These are phyloP conservation scores for Gymnorhina tibicen DNA, from an alignment of 2,113 vertebrate genomes.

Conservation along the genomic window DNA sequence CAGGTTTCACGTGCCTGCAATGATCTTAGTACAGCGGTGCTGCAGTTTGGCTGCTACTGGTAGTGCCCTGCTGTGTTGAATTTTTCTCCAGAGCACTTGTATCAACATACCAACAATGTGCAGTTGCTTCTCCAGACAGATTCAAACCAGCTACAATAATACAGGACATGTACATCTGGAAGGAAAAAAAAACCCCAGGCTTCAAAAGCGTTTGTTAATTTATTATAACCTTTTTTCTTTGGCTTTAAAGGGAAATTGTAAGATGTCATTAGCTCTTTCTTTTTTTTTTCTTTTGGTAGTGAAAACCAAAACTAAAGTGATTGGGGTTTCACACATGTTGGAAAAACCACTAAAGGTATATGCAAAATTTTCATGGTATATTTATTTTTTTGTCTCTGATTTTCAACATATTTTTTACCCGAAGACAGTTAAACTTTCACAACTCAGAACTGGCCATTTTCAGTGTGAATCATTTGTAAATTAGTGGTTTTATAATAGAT, in stretches of 20 bases:
- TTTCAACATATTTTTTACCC: conserved; percentile 41
- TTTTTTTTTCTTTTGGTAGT: background rate
- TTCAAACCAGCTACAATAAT: background rate
- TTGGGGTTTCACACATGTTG: conserved; percentile 48
- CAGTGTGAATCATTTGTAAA: conserved; percentile 30
- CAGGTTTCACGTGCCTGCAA: background rate
- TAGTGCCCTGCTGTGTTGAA: background rate
- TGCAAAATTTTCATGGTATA: conserved; percentile 12
- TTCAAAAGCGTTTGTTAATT: background rate
- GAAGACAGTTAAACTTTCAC: conserved; percentile 24
- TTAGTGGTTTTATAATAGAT: conserved; percentile 7
- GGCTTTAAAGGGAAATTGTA: background rate
- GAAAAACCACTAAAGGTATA: conserved; percentile 29
- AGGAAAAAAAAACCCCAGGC: background rate
- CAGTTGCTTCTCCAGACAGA: background rate
- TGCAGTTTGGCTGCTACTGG: background rate
- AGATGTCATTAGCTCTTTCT: accelerated
- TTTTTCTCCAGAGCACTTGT: background rate
- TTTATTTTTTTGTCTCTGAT: background rate
- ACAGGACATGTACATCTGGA: background rate
- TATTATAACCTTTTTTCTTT: background rate
- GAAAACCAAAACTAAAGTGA: conserved; percentile 22
- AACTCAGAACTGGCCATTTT: conserved; percentile 3
- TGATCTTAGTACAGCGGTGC: accelerated
- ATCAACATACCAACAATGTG: background rate